phyloP scores from a whole-genome alignment of 2,888 invertebrate species.

The Minunthozetes semirufus region DNA sequence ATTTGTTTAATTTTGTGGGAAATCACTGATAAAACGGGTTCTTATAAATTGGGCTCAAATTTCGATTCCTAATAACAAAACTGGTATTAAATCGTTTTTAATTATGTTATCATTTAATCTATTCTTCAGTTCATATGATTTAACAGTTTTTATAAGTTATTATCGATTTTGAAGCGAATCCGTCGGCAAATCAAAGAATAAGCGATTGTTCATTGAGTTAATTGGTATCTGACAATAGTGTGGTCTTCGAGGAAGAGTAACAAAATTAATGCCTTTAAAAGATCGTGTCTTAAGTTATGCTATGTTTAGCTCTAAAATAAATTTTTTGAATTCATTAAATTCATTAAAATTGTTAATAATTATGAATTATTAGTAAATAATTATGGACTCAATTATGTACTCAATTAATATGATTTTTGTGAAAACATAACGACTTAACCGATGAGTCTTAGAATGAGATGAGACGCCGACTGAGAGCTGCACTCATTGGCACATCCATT shows the following conservation, averaged over 20 bases:
- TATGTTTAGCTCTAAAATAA: too few relatives aligned
- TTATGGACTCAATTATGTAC: too few relatives aligned
- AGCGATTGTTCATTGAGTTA: conserved; percentile 15
- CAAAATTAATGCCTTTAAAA: not conserved
- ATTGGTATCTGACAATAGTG: conserved; percentile 26
- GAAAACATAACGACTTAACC: not conserved
- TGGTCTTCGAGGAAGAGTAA: not conserved
- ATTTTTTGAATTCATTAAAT: too few relatives aligned
- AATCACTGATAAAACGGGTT: too few relatives aligned
- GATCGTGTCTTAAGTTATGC: not conserved
- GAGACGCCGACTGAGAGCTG: too few relatives aligned
- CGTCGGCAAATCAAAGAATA: not conserved
- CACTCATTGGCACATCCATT: not conserved
- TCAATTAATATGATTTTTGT: not conserved
- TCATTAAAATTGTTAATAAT: not conserved
- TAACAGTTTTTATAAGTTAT: not conserved
- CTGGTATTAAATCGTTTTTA: not conserved
- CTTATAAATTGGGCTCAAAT: too few relatives aligned
- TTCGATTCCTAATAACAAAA: too few relatives aligned
- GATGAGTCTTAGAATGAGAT: too few relatives aligned
- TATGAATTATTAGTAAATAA: not conserved
- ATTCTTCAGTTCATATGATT: not conserved
- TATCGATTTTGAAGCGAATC: not conserved
- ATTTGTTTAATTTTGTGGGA: too few relatives aligned
- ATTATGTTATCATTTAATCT: not conserved